Conservation (phyloP, 2,888 invertebrate genomes). For the Acleris cristana region DNA sequence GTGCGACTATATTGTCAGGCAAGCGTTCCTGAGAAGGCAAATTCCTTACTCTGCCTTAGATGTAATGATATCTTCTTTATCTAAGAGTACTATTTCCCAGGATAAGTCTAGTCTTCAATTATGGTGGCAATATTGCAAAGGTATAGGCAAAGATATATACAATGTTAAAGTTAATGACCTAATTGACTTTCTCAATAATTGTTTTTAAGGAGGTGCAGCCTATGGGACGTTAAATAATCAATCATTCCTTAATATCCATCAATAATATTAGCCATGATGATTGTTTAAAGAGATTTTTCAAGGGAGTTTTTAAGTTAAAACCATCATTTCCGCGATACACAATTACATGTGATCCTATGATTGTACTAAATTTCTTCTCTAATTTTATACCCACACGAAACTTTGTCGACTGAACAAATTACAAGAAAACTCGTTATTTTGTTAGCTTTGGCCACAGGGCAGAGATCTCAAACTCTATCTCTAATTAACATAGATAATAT, state of each 20-base stretch:
- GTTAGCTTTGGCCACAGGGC: constrained; percentile 11
- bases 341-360: neutral
- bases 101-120: constrained; percentile 5
- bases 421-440: constrained; percentile 9
- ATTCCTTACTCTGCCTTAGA: constrained; percentile 6
- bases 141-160: neutral
- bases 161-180: neutral
- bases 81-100: constrained; percentile 5
- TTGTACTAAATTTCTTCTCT: too few species aligned
- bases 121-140: constrained; percentile 8
- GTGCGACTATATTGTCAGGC: constrained; percentile 7
- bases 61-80: constrained; percentile 10
- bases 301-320: constrained; percentile 16
- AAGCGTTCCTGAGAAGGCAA: constrained; percentile 10
- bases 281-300: constrained; percentile 17
- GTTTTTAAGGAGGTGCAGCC: neutral
- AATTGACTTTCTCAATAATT: constrained; percentile 9
- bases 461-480: constrained; percentile 8
- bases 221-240: neutral
- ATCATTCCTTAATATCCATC: constrained; percentile 5
- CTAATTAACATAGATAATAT: neutral
- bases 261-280: constrained; percentile 1
- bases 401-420: neutral
- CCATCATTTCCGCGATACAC: constrained; percentile 19
- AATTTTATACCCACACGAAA: too few species aligned